Conservation (phyloP, 2,113 vertebrate species). For the Antigone vipio region DNA sequence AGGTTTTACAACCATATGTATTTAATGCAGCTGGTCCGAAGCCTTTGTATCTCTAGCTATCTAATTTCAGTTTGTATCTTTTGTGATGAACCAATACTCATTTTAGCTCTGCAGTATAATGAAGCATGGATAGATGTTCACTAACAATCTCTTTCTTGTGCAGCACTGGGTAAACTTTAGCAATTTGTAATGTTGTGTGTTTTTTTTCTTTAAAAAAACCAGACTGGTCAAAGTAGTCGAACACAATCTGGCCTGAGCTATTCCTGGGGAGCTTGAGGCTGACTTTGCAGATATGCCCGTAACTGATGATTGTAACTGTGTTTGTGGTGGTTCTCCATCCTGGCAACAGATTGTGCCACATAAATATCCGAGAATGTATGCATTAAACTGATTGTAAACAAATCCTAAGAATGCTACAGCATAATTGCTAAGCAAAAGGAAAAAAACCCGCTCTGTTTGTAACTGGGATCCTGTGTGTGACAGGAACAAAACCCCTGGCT, state of each 20-base stretch:
- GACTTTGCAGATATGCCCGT: constrained; percentile 6
- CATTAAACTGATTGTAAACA: constrained; percentile 57
- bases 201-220: constrained; percentile 17
- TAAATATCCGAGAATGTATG: constrained; percentile 32
- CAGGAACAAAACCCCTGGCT: constrained; percentile 33
- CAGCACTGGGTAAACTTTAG: constrained; percentile 61
- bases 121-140: constrained; percentile 46
- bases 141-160: constrained; percentile 35
- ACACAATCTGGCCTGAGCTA: neutral
- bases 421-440: constrained; percentile 65
- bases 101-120: constrained; percentile 38
- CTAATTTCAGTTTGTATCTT: neutral
- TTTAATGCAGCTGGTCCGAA: constrained; percentile 59
- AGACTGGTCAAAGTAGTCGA: neutral
- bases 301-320: neutral
- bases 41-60: constrained; percentile 25
- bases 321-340: constrained; percentile 9
- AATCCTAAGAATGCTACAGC: constrained; percentile 49
- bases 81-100: constrained; percentile 49
- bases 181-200: constrained; percentile 23
- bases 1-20: constrained; percentile 28
- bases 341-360: neutral
- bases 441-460: constrained; percentile 53
- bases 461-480: constrained; percentile 17
- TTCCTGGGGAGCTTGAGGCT: neutral